These are phyloP conservation scores for Ectemnius continuus DNA, from an alignment of 2,888 invertebrate genomes.

Conservation along the genomic window DNA sequence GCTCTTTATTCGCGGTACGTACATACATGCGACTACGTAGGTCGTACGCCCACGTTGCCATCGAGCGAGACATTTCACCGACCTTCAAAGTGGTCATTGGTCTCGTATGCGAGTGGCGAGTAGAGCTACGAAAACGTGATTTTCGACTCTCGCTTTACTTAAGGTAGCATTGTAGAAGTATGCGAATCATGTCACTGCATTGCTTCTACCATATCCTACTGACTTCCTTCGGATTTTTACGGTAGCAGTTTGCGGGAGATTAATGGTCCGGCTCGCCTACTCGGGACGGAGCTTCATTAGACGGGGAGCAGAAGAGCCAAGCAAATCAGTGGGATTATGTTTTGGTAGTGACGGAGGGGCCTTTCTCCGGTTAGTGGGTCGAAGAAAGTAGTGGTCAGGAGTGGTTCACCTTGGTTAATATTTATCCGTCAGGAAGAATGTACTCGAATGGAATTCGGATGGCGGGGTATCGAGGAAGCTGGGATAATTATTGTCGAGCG, in stretches of 20 bases:
- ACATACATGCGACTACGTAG: constrained; percentile 27
- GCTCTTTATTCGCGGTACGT: constrained; percentile 46
- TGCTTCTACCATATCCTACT: too few species aligned
- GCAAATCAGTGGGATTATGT: constrained; percentile 57
- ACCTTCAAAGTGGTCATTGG: constrained; percentile 38
- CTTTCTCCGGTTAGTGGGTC: constrained; percentile 76
- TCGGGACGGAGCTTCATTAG: constrained; percentile 13
- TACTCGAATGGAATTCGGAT: constrained; percentile 27
- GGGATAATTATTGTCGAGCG: constrained; percentile 38
- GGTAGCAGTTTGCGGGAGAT: neutral
- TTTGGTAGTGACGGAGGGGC: constrained; percentile 68
- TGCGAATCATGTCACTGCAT: too few species aligned
- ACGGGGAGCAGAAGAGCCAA: constrained; percentile 27
- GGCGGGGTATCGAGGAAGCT: neutral
- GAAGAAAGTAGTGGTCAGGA: constrained; percentile 74
- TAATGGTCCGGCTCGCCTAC: neutral
- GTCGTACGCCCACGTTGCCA: constrained; percentile 28
- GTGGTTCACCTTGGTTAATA: constrained; percentile 76
- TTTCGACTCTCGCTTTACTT: neutral
- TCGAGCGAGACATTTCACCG: constrained; percentile 39
- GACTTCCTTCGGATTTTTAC: too few species aligned
- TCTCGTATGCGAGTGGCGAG: constrained; percentile 17
- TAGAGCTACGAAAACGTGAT: neutral
- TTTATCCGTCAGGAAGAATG: constrained; percentile 56
- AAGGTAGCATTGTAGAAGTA: too few species aligned